Base-by-base conservation (phyloP, 2,888 invertebrate genomes). In the Abrostola tripartita region DNA sequence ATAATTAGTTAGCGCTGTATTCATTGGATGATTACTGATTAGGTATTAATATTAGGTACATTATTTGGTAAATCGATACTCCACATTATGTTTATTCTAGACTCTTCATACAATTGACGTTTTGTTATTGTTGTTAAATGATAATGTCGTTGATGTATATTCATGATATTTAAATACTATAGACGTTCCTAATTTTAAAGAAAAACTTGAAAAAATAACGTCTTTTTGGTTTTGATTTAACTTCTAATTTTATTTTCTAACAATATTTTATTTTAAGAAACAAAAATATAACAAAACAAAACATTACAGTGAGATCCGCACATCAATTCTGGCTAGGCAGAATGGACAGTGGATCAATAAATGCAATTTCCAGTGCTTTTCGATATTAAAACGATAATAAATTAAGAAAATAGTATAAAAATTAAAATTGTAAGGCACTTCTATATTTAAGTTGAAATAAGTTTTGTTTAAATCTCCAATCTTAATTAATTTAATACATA, bases 401-500 rank as follows among this genome's bases (percentile, higher is more conserved):
- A 85, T 84, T 83, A 85, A 84, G 80, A 85, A 86, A 87, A 87
- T 71, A 85, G 85, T 91, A 88, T 85, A 90, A 90, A 93, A 93
- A 93, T 88, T 90, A 92, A 92, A 76, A 91, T 90, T 83, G 91
- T 94, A 94, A 94, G 94, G 94, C 94, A 94, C 94, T 94, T 94
- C 92, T 93, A 92, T 93, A 89, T 93, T 88, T 85, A 87, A 90
- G 87, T 91, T 90, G 90, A 91, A 91, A 87, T 82, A 78, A 91
- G 84, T 84, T 71, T 87, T 88, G 83, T 87, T 85, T 81, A 81
- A 86, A 76, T 86, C 81, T 77, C 85, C 82, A 86, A 82, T 86
- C 85, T 88, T 88, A 82, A 80, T 82, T 84, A 84, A 84, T 86
- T 86, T 84, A 79, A 86, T 86, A 86, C 75, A 85, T 88, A 24